These are phyloP conservation scores for Saccostrea glomerata DNA, from an alignment of 1,140 invertebrate genomes.

Conservation along the genomic window DNA sequence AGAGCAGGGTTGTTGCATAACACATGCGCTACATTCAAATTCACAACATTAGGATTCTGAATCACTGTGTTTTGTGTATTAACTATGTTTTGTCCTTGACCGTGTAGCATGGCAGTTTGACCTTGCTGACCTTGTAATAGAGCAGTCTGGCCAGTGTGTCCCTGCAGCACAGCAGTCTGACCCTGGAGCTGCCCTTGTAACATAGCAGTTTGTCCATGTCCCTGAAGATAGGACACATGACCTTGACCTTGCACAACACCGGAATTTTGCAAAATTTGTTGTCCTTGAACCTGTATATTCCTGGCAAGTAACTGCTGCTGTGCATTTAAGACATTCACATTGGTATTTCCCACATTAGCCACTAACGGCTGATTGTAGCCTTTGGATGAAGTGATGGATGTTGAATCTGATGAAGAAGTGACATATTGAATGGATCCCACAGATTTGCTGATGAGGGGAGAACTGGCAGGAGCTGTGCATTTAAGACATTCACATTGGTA, in stretches of 20 bases:
- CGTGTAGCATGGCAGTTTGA: constrained; percentile 34
- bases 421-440: constrained; percentile 62
- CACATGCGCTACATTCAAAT: constrained; percentile 72
- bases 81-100: constrained; percentile 65
- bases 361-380: constrained; percentile 38
- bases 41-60: constrained; percentile 74
- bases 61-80: constrained; percentile 74
- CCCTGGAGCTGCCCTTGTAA: constrained; percentile 54
- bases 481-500: constrained; percentile 59
- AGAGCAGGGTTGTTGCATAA: constrained; percentile 65
- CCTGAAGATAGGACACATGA: constrained; percentile 37
- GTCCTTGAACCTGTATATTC: constrained; percentile 48
- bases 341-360: constrained; percentile 41
- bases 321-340: constrained; percentile 57
- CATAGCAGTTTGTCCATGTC: constrained; percentile 54
- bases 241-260: constrained; percentile 36
- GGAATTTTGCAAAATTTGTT: constrained; percentile 39
- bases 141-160: constrained; percentile 49
- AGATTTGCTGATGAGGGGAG: constrained; percentile 58
- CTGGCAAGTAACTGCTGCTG: constrained; percentile 47
- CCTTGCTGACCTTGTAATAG: constrained; percentile 53
- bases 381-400: constrained; percentile 21
- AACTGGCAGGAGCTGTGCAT: constrained; percentile 49
- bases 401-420: constrained; percentile 21
- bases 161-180: constrained; percentile 55